Evolutionary conservation across 2,113 vertebrate species (phyloP), one percentile per base, ranked within the genome.

Genomic region (Podarcis raffonei): DNA sequence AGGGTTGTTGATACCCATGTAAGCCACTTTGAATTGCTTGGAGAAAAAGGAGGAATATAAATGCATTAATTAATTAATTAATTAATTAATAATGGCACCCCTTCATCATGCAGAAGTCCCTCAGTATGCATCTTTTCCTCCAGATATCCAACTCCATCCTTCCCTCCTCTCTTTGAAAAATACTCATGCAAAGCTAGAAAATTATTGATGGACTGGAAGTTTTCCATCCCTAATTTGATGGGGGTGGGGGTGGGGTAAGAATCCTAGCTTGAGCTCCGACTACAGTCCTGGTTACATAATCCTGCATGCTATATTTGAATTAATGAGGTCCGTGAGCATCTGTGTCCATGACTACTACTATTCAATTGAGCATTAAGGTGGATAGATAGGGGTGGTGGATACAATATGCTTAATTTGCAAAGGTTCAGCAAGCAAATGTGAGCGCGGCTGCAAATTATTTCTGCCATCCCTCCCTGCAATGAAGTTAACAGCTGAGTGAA

Each of bases 401-500:
- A 92, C 91, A 79, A 66, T 62, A 91, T 92, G 93, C 94, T 90
- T 89, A 89, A 87, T 95, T 94, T 92, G 92, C 92, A 94, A 96
- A 96, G 92, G 93, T 95, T 96, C 96, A 95, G 90, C 95, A 93
- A 95, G 92, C 91, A 95, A 94, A 94, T 35, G 91, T 66, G 90
- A 95, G 92, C 89, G 89, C 84, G 90, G 91, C 85, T 95, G 94
- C 92, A 94, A 97, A 97, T 97, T 94, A 94, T 97, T 97, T 96
- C 96, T 95, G 81, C 94, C 95, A 84, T 93, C 90, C 88, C 88
- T 95, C 95, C 92, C 84, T 92, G 92, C 95, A 94, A 89, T 94
- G 94, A 90, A 89, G 94, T 96, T 97, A 97, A 96, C 96, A 97
- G 96, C 94, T 95, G 96, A 95, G 92, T 95, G 97, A 96, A 13